Conservation (phyloP, 2,888 invertebrate species). For the Lymantria dispar region DNA sequence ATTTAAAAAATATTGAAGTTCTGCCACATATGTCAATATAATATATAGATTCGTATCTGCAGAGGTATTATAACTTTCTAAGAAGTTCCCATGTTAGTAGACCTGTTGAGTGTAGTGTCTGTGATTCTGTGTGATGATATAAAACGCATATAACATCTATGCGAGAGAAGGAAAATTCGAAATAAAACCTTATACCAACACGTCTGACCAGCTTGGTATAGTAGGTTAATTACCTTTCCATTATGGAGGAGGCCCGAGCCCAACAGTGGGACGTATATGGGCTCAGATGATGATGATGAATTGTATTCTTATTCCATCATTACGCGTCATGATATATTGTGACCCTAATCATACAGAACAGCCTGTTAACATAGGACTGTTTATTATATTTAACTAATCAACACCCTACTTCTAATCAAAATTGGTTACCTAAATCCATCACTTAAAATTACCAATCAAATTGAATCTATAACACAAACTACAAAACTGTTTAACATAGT, state of each 20-base stretch:
- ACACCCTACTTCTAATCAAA: not conserved
- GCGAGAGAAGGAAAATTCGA: too few relatives aligned
- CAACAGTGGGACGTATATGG: too few relatives aligned
- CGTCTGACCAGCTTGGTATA: too few relatives aligned
- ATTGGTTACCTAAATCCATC: constrained; percentile 1
- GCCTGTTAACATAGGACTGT: not conserved
- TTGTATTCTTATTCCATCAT: too few relatives aligned
- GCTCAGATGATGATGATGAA: too few relatives aligned
- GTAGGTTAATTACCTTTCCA: too few relatives aligned
- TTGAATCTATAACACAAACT: constrained; percentile 18
- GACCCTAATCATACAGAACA: not conserved
- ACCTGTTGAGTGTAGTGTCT: too few relatives aligned
- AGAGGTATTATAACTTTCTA: not conserved
- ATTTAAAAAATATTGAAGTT: not conserved
- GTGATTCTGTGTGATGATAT: too few relatives aligned
- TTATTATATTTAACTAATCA: not conserved
- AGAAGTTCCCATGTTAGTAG: not conserved
- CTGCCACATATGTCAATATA: not conserved
- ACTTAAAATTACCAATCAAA: constrained; percentile 8
- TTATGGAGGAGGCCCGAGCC: too few relatives aligned
- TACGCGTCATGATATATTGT: not conserved
- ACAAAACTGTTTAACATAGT: constrained; percentile 33
- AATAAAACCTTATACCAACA: too few relatives aligned
- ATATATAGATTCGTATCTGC: not conserved
- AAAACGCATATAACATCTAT: too few relatives aligned